These are phyloP conservation scores for Cepphus grylle DNA, from an alignment of 2,113 vertebrate species.

Conservation along the genomic window DNA sequence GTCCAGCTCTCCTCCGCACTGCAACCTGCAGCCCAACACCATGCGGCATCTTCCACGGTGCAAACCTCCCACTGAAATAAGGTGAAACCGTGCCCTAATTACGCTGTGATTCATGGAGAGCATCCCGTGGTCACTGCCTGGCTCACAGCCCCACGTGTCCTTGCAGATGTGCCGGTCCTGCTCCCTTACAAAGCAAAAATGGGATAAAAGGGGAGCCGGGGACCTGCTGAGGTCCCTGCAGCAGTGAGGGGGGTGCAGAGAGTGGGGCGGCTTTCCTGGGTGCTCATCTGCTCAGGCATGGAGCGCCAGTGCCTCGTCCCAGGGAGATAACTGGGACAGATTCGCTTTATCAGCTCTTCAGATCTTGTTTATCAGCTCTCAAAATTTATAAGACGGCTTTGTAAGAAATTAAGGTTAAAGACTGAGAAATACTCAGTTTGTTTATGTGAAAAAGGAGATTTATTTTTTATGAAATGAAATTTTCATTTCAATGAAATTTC, in stretches of 20 bases:
- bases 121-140: fast-evolving
- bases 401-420: neutral
- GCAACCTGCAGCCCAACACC: neutral
- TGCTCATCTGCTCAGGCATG: fast-evolving
- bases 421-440: neutral
- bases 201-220: neutral
- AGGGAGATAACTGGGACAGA: no score
- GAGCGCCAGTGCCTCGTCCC: neutral
- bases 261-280: neutral
- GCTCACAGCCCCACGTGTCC: fast-evolving
- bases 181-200: neutral
- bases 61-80: neutral
- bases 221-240: neutral
- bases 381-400: neutral
- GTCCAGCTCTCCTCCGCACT: neutral
- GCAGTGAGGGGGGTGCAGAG: neutral
- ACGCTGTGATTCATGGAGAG: neutral
- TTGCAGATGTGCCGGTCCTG: neutral
- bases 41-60: fast-evolving
- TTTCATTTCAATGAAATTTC: no score
- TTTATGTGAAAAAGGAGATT: neutral
- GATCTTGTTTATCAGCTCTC: neutral
- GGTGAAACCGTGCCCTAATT: neutral
- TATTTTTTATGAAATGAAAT: no score
- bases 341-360: neutral